These are phyloP conservation scores for Gambusia yucatana DNA, from an alignment of 2,797 vertebrate species.

Conservation along the genomic window DNA sequence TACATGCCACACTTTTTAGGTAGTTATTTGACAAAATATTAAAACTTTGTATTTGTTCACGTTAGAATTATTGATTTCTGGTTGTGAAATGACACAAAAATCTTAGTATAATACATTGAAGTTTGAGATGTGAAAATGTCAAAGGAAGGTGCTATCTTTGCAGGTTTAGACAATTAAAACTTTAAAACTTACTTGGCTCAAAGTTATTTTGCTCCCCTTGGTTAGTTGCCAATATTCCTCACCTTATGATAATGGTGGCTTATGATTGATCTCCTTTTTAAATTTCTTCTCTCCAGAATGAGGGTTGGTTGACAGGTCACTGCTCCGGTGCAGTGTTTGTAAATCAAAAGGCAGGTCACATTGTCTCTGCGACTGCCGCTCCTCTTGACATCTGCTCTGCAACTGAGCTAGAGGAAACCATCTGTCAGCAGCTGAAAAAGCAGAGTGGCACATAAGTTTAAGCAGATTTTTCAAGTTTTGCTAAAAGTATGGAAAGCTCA, in stretches of 20 bases:
- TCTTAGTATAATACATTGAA: not conserved
- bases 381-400: conserved; percentile 65
- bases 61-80: not conserved
- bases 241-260: not conserved
- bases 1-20: not conserved
- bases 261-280: conserved; percentile 19
- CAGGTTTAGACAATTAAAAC: not conserved
- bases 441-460: conserved; percentile 40
- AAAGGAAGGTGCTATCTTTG: not conserved
- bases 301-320: conserved; percentile 62
- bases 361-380: conserved; percentile 54
- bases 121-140: not conserved
- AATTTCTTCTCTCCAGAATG: conserved; percentile 27
- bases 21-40: not conserved
- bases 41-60: not conserved
- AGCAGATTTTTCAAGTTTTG: conserved; percentile 44
- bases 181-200: not conserved
- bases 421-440: conserved; percentile 58
- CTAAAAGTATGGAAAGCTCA: conserved; percentile 23
- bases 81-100: not conserved
- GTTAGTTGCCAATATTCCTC: conserved; percentile 4
- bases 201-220: conserved; percentile 2
- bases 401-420: conserved; percentile 65
- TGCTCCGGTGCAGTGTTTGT: conserved; percentile 42
- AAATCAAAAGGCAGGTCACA: conserved; percentile 72